These are phyloP conservation scores for Papilio demoleus DNA, from an alignment of 2,888 invertebrate species.

Conservation along the genomic window DNA sequence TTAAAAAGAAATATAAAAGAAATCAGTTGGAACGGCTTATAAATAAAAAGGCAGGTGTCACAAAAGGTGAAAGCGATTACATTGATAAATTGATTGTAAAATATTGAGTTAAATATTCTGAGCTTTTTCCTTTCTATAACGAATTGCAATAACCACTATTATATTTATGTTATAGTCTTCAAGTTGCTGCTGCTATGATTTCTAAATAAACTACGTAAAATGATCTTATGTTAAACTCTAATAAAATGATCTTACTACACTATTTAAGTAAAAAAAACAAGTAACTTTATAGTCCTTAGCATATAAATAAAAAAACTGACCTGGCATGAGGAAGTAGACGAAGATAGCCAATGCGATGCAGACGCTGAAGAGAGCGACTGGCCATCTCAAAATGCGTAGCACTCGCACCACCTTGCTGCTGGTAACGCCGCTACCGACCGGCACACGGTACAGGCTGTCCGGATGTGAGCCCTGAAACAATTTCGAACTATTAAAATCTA, in stretches of 20 bases:
- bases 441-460: conserved; percentile 78
- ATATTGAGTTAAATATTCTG: conserved; percentile 10
- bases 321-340: conserved; percentile 81
- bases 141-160: background rate
- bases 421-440: conserved; percentile 53
- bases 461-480: conserved; percentile 79
- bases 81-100: conserved; percentile 41
- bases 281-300: too few relatives aligned
- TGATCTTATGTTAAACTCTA: too few relatives aligned
- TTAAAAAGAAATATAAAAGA: conserved; percentile 12
- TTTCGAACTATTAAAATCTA: conserved; percentile 23
- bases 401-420: conserved; percentile 60
- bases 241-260: too few relatives aligned
- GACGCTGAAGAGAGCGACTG: conserved; percentile 71
- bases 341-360: conserved; percentile 77
- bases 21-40: background rate
- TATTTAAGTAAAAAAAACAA: too few relatives aligned
- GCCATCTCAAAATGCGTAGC: conserved; percentile 77
- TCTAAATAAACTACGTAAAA: too few relatives aligned
- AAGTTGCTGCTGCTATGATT: too few relatives aligned
- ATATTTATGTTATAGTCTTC: too few relatives aligned
- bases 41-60: conserved; percentile 30
- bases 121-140: conserved; percentile 17
- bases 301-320: too few relatives aligned
- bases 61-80: conserved; percentile 55